Percentiles rank a stretch among this genome's conserved stretches.
Conservation (phyloP, 2,888 invertebrate species). For the Pocota personata region DNA sequence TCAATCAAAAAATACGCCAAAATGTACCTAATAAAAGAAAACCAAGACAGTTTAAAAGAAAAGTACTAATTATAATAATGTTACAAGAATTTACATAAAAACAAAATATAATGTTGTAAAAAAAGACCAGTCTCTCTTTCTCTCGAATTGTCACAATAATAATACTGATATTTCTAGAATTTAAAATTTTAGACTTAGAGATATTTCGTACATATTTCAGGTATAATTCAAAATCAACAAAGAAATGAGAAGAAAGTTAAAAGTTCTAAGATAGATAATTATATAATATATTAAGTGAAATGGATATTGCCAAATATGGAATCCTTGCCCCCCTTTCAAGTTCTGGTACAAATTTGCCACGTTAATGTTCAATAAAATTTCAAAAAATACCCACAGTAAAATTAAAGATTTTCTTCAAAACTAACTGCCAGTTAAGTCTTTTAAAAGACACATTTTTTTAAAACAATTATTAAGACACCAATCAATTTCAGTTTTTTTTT, state of each 20-base stretch:
- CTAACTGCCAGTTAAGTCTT: not conserved
- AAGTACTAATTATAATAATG: not conserved
- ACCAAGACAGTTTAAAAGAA: conserved; percentile 7
- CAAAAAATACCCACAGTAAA: not conserved
- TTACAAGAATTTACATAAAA: conserved; percentile 38
- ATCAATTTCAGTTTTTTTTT: not conserved
- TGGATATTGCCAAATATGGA: conserved; percentile 25
- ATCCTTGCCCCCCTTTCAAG: conserved; percentile 7
- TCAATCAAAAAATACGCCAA: conserved; percentile 67
- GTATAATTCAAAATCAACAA: not conserved
- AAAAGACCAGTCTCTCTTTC: conserved; percentile 30
- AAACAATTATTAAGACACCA: not conserved
- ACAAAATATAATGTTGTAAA: conserved; percentile 14
- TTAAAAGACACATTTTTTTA: not conserved
- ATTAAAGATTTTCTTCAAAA: not conserved
- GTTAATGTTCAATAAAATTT: not conserved
- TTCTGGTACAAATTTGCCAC: not conserved
- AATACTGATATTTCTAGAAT: conserved; percentile 9
- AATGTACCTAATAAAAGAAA: conserved; percentile 62
- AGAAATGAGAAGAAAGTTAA: not conserved
- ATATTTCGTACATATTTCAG: conserved; percentile 10
- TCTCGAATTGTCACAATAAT: conserved; percentile 6
- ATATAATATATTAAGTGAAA: not conserved
- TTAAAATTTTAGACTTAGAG: not conserved
- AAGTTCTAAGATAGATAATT: not conserved